Percentiles rank a stretch among this genome's conserved stretches.
Conservation (phyloP, 2,113 vertebrate species). For the Rattus rattus region DNA sequence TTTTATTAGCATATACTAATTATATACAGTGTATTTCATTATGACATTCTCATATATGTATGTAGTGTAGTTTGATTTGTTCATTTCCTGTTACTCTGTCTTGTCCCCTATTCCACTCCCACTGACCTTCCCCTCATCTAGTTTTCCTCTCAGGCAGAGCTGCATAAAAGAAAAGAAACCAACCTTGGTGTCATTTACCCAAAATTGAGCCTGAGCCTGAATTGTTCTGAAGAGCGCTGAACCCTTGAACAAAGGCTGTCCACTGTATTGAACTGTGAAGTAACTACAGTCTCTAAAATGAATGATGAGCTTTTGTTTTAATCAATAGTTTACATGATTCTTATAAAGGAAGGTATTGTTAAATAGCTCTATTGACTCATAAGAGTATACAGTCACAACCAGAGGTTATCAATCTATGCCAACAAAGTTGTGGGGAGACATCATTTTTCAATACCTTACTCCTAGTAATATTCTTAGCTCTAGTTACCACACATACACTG, state of each 20-base stretch:
- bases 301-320: background rate
- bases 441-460: background rate
- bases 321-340: background rate
- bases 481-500: background rate
- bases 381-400: background rate
- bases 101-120: background rate
- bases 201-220: background rate
- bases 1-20: background rate
- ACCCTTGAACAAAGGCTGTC: background rate
- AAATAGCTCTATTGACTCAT: background rate
- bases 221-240: background rate
- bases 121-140: background rate
- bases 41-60: background rate
- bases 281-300: background rate
- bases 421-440: background rate
- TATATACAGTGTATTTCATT: background rate
- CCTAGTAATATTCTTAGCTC: background rate
- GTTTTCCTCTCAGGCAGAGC: background rate
- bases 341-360: background rate
- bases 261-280: background rate
- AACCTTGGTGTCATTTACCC: background rate
- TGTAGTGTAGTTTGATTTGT: background rate
- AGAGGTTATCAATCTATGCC: background rate
- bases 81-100: too few species aligned
- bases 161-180: background rate